These are phyloP conservation scores for Odiellus spinosus DNA, from an alignment of 2,888 invertebrate genomes.

Conservation along the genomic window DNA sequence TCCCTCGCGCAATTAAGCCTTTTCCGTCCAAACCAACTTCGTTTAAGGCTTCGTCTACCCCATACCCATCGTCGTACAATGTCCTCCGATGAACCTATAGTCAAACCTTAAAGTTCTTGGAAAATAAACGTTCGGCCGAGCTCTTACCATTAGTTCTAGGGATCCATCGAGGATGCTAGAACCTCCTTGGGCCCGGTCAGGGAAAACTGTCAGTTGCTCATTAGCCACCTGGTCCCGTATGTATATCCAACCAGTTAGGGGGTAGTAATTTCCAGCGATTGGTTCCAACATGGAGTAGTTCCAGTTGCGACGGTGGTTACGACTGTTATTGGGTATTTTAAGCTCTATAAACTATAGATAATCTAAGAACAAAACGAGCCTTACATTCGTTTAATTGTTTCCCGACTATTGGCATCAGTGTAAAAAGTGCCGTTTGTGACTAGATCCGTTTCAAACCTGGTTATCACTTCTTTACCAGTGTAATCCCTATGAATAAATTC, in stretches of 20 bases:
- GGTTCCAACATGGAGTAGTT: conserved; percentile 46
- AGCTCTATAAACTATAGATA: background rate
- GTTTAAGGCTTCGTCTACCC: conserved; percentile 77
- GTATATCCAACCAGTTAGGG: conserved; percentile 63
- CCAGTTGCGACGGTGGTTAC: conserved; percentile 60
- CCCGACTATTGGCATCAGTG: conserved; percentile 90
- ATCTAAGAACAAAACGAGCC: background rate
- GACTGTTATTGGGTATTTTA: conserved; percentile 10
- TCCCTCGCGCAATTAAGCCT: conserved; percentile 54
- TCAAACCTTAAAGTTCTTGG: background rate
- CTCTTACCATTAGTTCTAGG: conserved; percentile 52
- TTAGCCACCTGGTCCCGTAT: conserved; percentile 32
- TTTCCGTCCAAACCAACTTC: conserved; percentile 49
- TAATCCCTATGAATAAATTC: conserved; percentile 10
- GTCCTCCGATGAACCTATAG: conserved; percentile 61
- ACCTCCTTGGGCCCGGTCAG: conserved; percentile 68
- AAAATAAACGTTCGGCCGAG: background rate
- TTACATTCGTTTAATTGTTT: conserved; percentile 50
- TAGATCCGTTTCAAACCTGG: conserved; percentile 49
- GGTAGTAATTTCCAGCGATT: conserved; percentile 80
- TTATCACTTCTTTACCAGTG: conserved; percentile 66
- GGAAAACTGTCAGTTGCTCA: conserved; percentile 40
- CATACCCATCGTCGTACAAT: conserved; percentile 74
- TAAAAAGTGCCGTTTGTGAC: conserved; percentile 52
- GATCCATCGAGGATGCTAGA: conserved; percentile 54